These are phyloP conservation scores for Delia radicum DNA, from an alignment of 1,140 invertebrate species.

Conservation along the genomic window DNA sequence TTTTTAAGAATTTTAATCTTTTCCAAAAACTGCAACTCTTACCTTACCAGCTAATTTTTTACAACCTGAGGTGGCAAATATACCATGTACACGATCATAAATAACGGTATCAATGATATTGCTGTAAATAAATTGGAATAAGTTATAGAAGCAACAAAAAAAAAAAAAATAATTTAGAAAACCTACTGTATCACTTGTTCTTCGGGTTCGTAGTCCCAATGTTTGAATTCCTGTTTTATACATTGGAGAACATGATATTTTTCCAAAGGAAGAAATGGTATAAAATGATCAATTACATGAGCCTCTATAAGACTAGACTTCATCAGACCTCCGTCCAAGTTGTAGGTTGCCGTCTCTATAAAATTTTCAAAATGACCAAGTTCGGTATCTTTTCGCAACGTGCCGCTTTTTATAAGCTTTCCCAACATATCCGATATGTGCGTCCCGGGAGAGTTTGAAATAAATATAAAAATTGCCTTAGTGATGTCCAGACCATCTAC, in stretches of 20 bases:
- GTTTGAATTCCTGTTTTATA: slow-evolving; percentile 61
- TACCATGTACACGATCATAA: slow-evolving; percentile 49
- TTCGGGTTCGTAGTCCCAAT: slow-evolving; percentile 53
- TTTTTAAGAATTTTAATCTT: no score
- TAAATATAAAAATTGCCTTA: slow-evolving; percentile 84
- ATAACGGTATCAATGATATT: slow-evolving; percentile 59
- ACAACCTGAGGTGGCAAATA: slow-evolving; percentile 63
- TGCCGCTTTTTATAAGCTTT: slow-evolving; percentile 66
- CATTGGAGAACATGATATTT: slow-evolving; percentile 78
- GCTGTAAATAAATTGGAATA: slow-evolving; percentile 37
- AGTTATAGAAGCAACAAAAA: no score
- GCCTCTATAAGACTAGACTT: slow-evolving; percentile 75
- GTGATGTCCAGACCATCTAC: slow-evolving; percentile 66
- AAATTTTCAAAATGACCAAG: slow-evolving; percentile 76
- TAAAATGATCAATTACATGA: slow-evolving; percentile 86
- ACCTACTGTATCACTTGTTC: slow-evolving; percentile 60
- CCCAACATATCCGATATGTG: slow-evolving; percentile 68
- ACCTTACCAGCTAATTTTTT: slow-evolving; percentile 65
- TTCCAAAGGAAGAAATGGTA: slow-evolving; percentile 93
- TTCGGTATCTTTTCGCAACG: slow-evolving; percentile 65
- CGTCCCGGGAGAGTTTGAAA: slow-evolving; percentile 81
- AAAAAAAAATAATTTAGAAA: neutral
- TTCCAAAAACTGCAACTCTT: no score
- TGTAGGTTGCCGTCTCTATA: slow-evolving; percentile 72
- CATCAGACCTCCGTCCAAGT: slow-evolving; percentile 76